A percentile compares a stretch with the other conserved stretches of the same genome.
Conservation (phyloP, 2,797 vertebrate genomes). For the Micrastur ruficollis region DNA sequence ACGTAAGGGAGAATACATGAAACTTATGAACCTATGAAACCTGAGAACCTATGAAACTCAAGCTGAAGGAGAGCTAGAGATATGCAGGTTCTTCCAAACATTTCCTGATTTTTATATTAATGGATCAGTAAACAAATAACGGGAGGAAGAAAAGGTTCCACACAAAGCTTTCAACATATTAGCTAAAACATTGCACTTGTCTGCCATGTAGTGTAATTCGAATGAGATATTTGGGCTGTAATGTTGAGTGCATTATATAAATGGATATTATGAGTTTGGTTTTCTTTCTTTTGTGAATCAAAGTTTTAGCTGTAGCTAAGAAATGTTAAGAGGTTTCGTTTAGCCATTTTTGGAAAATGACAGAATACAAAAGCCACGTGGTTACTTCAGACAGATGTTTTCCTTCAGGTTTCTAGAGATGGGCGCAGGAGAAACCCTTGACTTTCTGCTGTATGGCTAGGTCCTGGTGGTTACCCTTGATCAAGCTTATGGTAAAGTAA, state of each 20-base stretch:
- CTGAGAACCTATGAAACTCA: not conserved
- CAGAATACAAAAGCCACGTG: not conserved
- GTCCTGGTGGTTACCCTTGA: not conserved
- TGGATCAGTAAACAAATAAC: not conserved
- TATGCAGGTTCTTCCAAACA: not conserved
- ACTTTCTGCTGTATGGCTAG: not conserved
- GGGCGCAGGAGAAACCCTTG: not conserved
- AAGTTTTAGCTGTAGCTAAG: not conserved
- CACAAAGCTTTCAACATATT: not conserved
- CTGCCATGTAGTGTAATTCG: not conserved
- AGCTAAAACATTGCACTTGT: not conserved
- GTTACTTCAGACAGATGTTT: not conserved
- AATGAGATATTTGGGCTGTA: not conserved
- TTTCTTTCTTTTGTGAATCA: not conserved
- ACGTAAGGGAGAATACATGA: not conserved
- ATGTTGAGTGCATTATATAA: not conserved
- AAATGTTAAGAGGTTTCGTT: not conserved
- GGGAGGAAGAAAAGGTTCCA: not conserved
- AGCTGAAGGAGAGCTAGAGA: not conserved
- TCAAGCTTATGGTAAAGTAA: not conserved
- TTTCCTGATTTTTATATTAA: not conserved
- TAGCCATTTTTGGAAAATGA: not conserved
- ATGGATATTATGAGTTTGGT: not conserved
- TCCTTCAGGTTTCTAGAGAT: not conserved
- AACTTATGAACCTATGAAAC: not conserved